Conservation (phyloP, 2,797 vertebrate species). For the Sebastes matsubarae region DNA sequence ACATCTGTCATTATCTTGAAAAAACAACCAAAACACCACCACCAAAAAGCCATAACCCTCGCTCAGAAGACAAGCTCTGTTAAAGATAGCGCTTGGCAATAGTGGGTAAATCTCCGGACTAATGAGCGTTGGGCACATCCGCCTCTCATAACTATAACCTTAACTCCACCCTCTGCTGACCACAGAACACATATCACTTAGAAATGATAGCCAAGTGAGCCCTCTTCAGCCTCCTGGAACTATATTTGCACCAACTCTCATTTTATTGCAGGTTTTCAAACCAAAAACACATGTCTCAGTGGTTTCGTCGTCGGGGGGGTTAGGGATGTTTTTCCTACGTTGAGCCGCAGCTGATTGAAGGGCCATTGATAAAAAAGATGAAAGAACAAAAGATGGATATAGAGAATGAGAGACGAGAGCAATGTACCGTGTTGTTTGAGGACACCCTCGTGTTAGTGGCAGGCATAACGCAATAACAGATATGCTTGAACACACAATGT, state of each 20-base stretch:
- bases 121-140: conserved; percentile 26
- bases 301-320: neutral
- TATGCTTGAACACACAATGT: neutral
- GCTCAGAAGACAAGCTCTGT: conserved; percentile 17
- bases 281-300: conserved; percentile 60
- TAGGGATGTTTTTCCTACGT: neutral
- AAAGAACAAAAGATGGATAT: neutral
- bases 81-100: conserved; percentile 20
- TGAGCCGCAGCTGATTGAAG: conserved; percentile 28
- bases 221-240: conserved; percentile 6
- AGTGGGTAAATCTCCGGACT: neutral
- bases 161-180: conserved; percentile 52
- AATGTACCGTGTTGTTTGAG: neutral
- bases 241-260: conserved; percentile 34
- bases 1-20: conserved; percentile 43
- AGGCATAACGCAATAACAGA: neutral
- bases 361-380: conserved; percentile 22
- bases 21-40: neutral
- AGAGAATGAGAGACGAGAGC: neutral
- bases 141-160: conserved; percentile 2
- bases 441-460: neutral
- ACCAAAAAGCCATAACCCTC: neutral
- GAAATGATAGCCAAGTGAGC: conserved; percentile 17
- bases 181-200: conserved; percentile 33
- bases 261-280: conserved; percentile 50